phyloP scores from a whole-genome alignment of 1,140 invertebrate species.

The Aphis gossypii region DNA sequence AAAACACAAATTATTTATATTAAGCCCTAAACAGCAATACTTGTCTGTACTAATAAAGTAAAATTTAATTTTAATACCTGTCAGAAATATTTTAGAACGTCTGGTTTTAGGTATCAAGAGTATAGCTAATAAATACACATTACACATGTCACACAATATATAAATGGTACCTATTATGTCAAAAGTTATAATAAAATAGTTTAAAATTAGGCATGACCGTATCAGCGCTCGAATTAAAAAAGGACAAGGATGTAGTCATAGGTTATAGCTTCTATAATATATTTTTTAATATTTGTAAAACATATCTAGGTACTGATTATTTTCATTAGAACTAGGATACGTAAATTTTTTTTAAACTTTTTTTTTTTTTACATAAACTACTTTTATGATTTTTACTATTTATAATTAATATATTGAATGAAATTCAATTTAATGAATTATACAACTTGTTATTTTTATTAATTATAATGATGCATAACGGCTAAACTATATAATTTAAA shows the following conservation, averaged over 20 bases:
- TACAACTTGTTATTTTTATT: neutral
- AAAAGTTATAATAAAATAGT: neutral
- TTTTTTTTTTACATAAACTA: neutral
- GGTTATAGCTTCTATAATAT: too few species aligned
- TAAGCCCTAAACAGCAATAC: neutral
- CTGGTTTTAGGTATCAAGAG: neutral
- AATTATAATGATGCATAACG: neutral
- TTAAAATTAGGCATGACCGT: neutral
- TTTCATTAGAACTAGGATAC: neutral
- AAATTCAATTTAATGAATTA: neutral
- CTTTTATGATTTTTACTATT: neutral
- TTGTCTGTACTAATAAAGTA: neutral
- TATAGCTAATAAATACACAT: neutral
- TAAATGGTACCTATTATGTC: neutral
- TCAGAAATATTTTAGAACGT: neutral
- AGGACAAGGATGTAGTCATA: too few species aligned
- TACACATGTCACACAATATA: neutral
- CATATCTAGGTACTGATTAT: neutral
- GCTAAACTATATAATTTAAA: neutral
- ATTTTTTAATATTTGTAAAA: neutral
- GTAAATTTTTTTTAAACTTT: neutral
- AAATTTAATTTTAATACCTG: neutral
- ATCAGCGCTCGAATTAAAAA: neutral
- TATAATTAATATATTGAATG: neutral
- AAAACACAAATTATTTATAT: neutral